Percentiles rank a stretch among this genome's conserved stretches.
These are phyloP conservation scores for Hydrochoerus hydrochaeris DNA, from an alignment of 2,113 vertebrate species.

Conservation along the genomic window DNA sequence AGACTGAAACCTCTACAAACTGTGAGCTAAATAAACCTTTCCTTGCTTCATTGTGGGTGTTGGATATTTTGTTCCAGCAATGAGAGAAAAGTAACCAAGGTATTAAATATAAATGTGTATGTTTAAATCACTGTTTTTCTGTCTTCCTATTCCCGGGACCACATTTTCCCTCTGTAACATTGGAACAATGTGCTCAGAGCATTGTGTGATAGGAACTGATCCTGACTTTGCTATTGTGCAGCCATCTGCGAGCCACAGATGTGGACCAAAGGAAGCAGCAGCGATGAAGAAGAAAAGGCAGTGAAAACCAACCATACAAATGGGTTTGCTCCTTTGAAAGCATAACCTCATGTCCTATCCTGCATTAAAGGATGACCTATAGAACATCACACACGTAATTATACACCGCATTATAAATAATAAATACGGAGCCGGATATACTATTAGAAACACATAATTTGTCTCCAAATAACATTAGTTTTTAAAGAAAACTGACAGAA, in stretches of 20 bases:
- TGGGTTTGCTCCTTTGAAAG: neutral
- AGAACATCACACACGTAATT: neutral
- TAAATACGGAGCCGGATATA: neutral
- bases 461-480: neutral
- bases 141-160: neutral
- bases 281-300: neutral
- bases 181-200: neutral
- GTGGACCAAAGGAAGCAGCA: neutral
- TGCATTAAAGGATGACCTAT: neutral
- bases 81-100: no score
- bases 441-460: neutral
- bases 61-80: no score
- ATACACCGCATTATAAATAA: neutral
- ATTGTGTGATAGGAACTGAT: neutral
- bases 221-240: neutral
- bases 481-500: neutral
- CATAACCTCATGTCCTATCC: neutral
- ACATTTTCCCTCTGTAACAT: neutral
- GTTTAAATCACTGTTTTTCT: neutral
- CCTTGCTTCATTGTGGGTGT: no score
- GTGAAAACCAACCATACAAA: neutral
- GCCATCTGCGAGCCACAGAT: neutral
- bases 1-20: no score
- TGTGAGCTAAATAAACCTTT: no score
- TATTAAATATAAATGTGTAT: neutral